Conservation (phyloP, 2,797 vertebrate genomes). For the Denticeps clupeoides region DNA sequence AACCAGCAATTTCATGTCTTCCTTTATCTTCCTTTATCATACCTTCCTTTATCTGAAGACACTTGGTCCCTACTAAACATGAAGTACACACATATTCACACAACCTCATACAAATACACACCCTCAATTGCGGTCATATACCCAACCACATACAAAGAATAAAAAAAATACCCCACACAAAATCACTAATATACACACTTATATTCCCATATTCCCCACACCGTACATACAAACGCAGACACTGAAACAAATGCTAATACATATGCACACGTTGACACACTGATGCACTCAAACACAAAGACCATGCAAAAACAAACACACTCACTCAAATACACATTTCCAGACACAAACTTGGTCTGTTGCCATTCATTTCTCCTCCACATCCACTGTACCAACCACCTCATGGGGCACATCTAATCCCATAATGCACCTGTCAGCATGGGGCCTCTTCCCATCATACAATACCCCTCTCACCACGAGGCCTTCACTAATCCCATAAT, state of each 20-base stretch:
- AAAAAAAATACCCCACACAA: no score
- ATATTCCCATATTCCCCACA: no score
- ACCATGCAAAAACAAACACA: not conserved
- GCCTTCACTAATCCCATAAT: constrained; percentile 6
- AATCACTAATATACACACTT: no score
- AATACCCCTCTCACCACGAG: constrained; percentile 2
- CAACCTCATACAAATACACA: no score
- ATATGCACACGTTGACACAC: not conserved
- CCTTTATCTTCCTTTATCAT: no score
- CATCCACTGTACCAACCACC: not conserved
- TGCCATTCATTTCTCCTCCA: not conserved
- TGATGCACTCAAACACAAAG: not conserved
- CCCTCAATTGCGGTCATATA: no score
- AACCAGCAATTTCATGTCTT: no score
- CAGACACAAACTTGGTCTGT: not conserved
- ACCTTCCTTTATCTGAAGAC: no score
- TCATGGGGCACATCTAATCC: not conserved
- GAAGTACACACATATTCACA: no score
- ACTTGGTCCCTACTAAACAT: no score
- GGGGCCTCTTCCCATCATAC: constrained; percentile 2
- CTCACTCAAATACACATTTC: not conserved
- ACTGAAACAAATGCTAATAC: not conserved
- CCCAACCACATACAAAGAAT: no score
- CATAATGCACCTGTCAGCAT: not conserved
- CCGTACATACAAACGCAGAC: not conserved